These are phyloP conservation scores for Dromius quadrimaculatus DNA, from an alignment of 2,888 invertebrate genomes.

Conservation along the genomic window DNA sequence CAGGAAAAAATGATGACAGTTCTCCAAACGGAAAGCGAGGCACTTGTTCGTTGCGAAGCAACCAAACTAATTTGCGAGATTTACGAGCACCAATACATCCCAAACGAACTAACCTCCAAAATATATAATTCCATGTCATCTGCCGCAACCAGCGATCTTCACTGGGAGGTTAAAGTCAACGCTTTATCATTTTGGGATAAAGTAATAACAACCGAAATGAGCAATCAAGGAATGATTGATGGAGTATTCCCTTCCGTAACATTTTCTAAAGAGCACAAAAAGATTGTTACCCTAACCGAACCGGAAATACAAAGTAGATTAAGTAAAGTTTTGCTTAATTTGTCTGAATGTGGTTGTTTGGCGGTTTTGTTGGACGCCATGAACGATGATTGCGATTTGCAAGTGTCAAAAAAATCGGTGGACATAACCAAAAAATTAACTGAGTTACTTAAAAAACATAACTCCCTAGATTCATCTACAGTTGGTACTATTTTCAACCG, in stretches of 20 bases:
- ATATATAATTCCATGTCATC: slow-evolving; percentile 76
- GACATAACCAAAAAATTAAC: slow-evolving; percentile 70
- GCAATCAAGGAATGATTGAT: slow-evolving; percentile 87
- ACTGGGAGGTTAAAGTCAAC: slow-evolving; percentile 85
- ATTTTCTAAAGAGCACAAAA: slow-evolving; percentile 82
- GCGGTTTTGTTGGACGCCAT: slow-evolving; percentile 77
- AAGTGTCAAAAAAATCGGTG: slow-evolving; percentile 75
- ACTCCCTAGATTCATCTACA: slow-evolving; percentile 64
- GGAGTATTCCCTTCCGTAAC: slow-evolving; percentile 83
- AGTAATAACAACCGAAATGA: slow-evolving; percentile 74
- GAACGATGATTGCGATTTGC: slow-evolving; percentile 78
- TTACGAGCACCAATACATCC: slow-evolving; percentile 75
- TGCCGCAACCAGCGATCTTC: slow-evolving; percentile 78
- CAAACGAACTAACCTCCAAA: slow-evolving; percentile 68
- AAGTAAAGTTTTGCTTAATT: slow-evolving; percentile 74
- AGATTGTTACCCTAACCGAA: slow-evolving; percentile 80
- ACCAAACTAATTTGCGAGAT: slow-evolving; percentile 75
- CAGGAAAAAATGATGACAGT: slow-evolving; percentile 70
- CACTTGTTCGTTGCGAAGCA: slow-evolving; percentile 81
- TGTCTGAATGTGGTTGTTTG: slow-evolving; percentile 78
- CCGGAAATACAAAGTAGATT: slow-evolving; percentile 75
- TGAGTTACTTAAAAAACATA: slow-evolving; percentile 71
- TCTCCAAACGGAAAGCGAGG: slow-evolving; percentile 78
- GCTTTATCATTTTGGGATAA: slow-evolving; percentile 80
- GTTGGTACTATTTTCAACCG: slow-evolving; percentile 57